phyloP scores from a whole-genome alignment of 2,888 invertebrate genomes.

The Callosobruchus maculatus region DNA sequence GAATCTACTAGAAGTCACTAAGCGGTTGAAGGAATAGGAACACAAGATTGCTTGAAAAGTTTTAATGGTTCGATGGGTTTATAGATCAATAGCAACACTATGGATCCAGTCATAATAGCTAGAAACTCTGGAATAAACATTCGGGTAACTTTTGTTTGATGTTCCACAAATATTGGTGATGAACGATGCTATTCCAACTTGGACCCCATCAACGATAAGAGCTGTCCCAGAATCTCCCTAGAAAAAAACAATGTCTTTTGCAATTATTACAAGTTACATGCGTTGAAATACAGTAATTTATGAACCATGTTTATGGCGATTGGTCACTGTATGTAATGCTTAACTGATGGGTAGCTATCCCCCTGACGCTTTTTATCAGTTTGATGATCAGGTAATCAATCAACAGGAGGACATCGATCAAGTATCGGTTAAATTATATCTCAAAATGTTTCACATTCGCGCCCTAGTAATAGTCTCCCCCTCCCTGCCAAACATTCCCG shows the following conservation, averaged over 20 bases:
- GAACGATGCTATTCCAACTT: constrained; percentile 30
- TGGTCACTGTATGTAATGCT: no score
- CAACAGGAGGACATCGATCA: no score
- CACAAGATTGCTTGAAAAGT: not conserved
- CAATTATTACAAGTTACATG: not conserved
- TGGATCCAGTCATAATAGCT: constrained; percentile 20
- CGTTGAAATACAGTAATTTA: not conserved
- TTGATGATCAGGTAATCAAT: no score
- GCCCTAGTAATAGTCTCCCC: no score
- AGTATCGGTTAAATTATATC: no score
- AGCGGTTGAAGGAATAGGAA: not conserved
- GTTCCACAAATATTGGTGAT: constrained; percentile 28
- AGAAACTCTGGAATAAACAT: constrained; percentile 21
- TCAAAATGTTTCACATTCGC: no score
- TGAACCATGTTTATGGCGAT: not conserved
- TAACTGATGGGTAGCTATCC: no score
- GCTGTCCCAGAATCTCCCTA: constrained; percentile 31
- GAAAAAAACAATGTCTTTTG: no score
- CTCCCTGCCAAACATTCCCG: no score
- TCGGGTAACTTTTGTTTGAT: constrained; percentile 23
- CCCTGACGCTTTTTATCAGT: no score
- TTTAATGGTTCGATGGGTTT: not conserved
- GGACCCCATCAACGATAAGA: constrained; percentile 23
- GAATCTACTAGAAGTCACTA: no score
- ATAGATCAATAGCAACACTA: constrained; percentile 1